phyloP scores from a whole-genome alignment of 2,113 vertebrate genomes.

The Cathartes aura region DNA sequence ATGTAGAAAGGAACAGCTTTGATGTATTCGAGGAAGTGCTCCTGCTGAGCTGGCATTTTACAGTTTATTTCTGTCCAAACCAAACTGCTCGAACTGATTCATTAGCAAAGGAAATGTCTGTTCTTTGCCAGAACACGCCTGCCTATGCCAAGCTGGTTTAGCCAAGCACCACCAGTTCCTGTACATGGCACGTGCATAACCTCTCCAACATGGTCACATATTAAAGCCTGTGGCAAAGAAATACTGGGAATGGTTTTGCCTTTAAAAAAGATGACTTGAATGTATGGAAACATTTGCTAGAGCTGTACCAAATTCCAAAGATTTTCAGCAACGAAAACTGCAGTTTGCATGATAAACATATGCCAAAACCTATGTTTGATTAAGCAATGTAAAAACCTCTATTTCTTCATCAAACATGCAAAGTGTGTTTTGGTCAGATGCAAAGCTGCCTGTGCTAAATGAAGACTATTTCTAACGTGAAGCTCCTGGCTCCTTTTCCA shows the following conservation, averaged over 20 bases:
- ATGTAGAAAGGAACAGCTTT: slow-evolving; percentile 33
- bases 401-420: neutral
- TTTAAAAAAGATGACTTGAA: neutral
- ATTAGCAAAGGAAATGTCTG: neutral
- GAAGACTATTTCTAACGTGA: neutral
- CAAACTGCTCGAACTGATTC: neutral
- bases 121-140: neutral
- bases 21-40: slow-evolving; percentile 40
- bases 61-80: slow-evolving; percentile 45
- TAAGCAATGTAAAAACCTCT: neutral
- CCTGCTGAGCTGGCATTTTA: slow-evolving; percentile 51
- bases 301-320: neutral
- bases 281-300: neutral
- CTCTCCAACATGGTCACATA: accelerated
- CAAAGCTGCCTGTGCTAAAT: neutral
- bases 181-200: neutral
- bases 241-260: neutral
- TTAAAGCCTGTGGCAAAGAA: neutral
- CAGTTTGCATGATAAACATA: neutral
- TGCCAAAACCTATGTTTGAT: neutral
- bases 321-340: neutral
- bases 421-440: neutral
- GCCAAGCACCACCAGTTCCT: neutral
- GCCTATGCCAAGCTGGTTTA: neutral
- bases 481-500: neutral